These are phyloP conservation scores for Dioctria linearis DNA, from an alignment of 2,888 invertebrate species.

Conservation along the genomic window DNA sequence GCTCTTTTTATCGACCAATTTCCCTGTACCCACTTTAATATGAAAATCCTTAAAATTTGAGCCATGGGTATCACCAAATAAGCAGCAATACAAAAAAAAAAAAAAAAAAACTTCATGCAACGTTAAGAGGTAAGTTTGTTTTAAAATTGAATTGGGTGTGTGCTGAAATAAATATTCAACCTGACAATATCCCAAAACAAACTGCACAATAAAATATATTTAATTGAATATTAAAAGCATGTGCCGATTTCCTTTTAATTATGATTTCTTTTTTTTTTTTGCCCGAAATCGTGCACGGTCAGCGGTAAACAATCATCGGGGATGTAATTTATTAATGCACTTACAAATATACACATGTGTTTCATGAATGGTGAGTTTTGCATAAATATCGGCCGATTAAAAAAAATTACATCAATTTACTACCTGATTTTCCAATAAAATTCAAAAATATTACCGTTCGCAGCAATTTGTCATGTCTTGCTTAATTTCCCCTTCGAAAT, in stretches of 20 bases:
- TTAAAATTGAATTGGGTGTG: too few relatives aligned
- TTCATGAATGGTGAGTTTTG: not conserved
- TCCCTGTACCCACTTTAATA: too few relatives aligned
- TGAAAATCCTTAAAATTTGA: too few relatives aligned
- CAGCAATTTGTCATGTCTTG: conserved; percentile 46
- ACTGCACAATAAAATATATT: not conserved
- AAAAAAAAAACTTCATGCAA: too few relatives aligned
- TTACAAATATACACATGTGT: not conserved
- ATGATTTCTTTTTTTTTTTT: not conserved
- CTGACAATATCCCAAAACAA: not conserved
- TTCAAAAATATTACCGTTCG: conserved; percentile 40
- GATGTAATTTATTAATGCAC: not conserved
- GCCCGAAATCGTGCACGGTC: not conserved
- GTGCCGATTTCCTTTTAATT: not conserved
- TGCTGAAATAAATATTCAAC: not conserved
- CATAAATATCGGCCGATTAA: not conserved
- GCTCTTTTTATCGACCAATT: too few relatives aligned
- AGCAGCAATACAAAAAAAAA: too few relatives aligned
- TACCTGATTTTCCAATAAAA: conserved; percentile 3
- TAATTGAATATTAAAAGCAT: conserved; percentile 1
- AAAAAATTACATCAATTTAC: conserved; percentile 34
- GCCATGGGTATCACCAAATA: too few relatives aligned
- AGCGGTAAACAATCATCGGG: not conserved
- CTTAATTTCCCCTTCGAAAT: conserved; percentile 33
- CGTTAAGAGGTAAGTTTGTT: too few relatives aligned